A percentile compares a stretch with the other conserved stretches of the same genome.
Evolutionary conservation across 2,888 invertebrate genomes (phyloP).

Genomic region (Palloptera scutellata): DNA sequence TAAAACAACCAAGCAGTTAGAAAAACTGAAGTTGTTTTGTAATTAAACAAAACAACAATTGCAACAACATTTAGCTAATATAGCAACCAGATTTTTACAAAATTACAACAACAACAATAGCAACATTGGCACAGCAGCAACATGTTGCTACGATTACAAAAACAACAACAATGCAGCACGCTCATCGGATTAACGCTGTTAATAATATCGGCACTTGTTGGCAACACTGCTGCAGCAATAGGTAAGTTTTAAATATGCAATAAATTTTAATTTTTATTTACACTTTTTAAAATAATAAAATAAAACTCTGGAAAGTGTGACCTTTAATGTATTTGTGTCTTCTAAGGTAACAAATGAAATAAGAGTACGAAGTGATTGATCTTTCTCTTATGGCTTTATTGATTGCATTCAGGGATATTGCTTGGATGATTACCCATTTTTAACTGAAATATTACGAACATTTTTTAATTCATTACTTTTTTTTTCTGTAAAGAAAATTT

Average conservation of each 20-base stretch:
- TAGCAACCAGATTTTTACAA: constrained; percentile 14
- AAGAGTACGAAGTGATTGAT: no score
- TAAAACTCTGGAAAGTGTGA: no score
- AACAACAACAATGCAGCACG: constrained; percentile 39
- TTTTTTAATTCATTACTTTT: no score
- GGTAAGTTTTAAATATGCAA: constrained; percentile 51
- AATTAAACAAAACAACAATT: constrained; percentile 3
- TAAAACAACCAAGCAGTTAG: background rate
- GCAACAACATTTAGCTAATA: constrained; percentile 35
- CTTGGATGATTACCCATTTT: no score
- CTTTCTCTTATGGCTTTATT: no score
- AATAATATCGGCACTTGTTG: constrained; percentile 52
- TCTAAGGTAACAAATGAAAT: no score
- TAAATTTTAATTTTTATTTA: background rate
- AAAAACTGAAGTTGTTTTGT: background rate
- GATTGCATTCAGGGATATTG: no score
- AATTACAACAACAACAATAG: constrained; percentile 25
- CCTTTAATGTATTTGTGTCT: no score
- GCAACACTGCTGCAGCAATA: constrained; percentile 49
- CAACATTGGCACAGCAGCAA: constrained; percentile 34
- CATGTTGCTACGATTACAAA: constrained; percentile 46
- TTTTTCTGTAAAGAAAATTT: no score
- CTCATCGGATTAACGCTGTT: constrained; percentile 58
- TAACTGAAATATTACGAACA: no score
- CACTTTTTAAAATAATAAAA: background rate